Evolutionary conservation across 2,888 invertebrate species (phyloP), one percentile per base, ranked within the genome.

Genomic region (Drosophila phalerata): DNA sequence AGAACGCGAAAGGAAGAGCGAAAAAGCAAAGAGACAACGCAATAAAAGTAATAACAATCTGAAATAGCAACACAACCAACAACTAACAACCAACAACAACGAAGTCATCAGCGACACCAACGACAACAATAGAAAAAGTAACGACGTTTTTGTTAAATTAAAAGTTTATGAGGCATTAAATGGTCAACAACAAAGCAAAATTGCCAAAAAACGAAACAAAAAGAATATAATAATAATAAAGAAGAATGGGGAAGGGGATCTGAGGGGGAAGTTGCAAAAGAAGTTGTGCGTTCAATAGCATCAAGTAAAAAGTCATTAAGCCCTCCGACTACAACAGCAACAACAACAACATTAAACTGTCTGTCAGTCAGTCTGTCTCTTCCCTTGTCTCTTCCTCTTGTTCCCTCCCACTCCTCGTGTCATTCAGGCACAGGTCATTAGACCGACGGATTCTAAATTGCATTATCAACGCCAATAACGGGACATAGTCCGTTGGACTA

Each of bases 101-200:
- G n/a, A 42, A 15, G 38, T 10, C 28, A 51, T 42, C 38, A 48
- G 17, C 45, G 43, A 53, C 68, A 79, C 38, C 56, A 13, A 56
- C 15, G 52, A 49, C 42, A 51, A 69, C 69, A 77, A 79, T 69
- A 79, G 71, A 67, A 63, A 66, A 69, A 84, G 65, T 69, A 86
- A 81, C 77, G 77, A 84, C 73, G 69, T 77, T 88, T 86, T 86
- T 88, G 84, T 88, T 86, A 86, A 86, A 86, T 86, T 86, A 86
- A 88, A 88, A 86, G 73, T 86, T 86, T 88, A 86, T 86, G 85
- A 79, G 81, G 88, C 88, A 86, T 86, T 88, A 81, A 86, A 86
- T 86, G 86, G 80, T 74, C 86, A 86, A 57, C 77, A 81, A 83
- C 76, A 85, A 85, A 79, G 84, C 81, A 71, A 76, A 84, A 80